These are phyloP conservation scores for Patagioenas fasciata DNA, from an alignment of 2,113 vertebrate genomes.

Conservation along the genomic window DNA sequence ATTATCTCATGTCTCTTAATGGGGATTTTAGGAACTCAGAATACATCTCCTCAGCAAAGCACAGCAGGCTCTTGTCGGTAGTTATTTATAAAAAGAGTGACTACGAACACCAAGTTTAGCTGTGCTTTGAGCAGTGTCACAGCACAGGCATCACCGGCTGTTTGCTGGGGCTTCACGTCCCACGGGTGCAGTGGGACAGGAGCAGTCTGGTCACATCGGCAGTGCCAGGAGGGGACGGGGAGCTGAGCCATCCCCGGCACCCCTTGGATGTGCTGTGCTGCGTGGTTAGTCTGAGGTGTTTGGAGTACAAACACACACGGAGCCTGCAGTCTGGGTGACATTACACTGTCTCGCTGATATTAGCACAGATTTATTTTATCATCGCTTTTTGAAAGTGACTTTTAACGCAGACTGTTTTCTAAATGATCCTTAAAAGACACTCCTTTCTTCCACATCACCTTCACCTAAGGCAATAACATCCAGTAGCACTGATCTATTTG, in stretches of 20 bases:
- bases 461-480: conserved; percentile 59
- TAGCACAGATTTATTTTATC: background rate
- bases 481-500: conserved; percentile 65
- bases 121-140: background rate
- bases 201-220: fast-evolving
- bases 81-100: background rate
- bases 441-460: conserved; percentile 41
- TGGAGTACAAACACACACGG: background rate
- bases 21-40: background rate
- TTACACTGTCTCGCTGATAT: background rate
- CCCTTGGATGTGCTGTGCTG: fast-evolving
- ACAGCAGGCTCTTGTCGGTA: background rate
- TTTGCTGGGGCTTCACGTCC: background rate
- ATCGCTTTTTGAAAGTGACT: conserved; percentile 52
- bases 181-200: background rate
- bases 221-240: fast-evolving
- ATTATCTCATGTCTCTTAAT: background rate
- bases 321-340: background rate
- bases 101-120: background rate
- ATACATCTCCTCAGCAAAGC: background rate
- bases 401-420: conserved; percentile 32
- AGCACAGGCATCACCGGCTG: background rate
- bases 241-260: background rate
- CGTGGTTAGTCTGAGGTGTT: background rate
- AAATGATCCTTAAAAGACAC: conserved; percentile 51